Conservation (phyloP, 2,888 invertebrate species). For the Drosophila falleni region DNA sequence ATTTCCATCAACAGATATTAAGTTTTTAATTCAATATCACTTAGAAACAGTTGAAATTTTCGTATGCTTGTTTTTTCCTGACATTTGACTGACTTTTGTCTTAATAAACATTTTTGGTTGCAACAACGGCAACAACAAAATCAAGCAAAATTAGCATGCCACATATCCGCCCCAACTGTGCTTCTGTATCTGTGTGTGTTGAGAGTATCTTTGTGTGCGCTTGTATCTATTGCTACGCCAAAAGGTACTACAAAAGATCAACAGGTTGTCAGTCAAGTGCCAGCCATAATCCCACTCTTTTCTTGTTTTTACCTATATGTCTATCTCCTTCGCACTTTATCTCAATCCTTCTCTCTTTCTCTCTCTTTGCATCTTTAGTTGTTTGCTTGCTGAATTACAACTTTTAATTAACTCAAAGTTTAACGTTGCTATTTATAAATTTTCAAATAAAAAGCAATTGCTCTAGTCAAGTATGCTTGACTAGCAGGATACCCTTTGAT, state of each 20-base stretch:
- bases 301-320: slow-evolving; percentile 2
- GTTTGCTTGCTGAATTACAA: slow-evolving; percentile 19
- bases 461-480: not conserved
- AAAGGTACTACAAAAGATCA: slow-evolving; percentile 58
- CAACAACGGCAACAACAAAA: slow-evolving; percentile 20
- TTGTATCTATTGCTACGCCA: slow-evolving; percentile 33
- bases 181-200: slow-evolving; percentile 12
- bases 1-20: not conserved
- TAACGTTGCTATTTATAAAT: slow-evolving; percentile 13
- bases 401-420: slow-evolving; percentile 21
- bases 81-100: slow-evolving; percentile 35
- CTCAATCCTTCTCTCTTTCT: not conserved
- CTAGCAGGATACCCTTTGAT: slow-evolving; percentile 1
- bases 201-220: slow-evolving; percentile 3
- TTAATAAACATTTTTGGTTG: slow-evolving; percentile 11
- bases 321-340: not conserved
- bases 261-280: slow-evolving; percentile 65
- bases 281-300: slow-evolving; percentile 34
- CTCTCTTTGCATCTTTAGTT: not conserved
- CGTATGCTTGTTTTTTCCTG: slow-evolving; percentile 30
- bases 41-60: slow-evolving; percentile 1
- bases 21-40: not conserved
- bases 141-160: slow-evolving; percentile 57
- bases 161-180: slow-evolving; percentile 40
- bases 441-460: not conserved